Base-by-base conservation (phyloP, 2,113 vertebrate genomes). In the Prietella phreatophila region DNA sequence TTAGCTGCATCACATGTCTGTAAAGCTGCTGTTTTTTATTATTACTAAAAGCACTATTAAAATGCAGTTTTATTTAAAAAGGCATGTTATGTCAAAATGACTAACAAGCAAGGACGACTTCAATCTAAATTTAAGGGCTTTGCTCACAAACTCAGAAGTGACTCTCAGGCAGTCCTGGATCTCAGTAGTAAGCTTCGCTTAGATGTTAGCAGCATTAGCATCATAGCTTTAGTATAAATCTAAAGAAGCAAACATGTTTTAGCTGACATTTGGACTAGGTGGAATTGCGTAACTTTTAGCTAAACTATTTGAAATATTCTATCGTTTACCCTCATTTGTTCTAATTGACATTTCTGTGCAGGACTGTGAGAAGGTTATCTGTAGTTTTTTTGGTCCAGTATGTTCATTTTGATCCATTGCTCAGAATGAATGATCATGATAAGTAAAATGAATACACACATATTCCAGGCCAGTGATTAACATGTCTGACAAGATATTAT, bases 361-460 rank as follows among this genome's bases (percentile, higher is more conserved):
- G 82, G 84, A 6, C 42, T 47, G 20, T 50, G 39, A 25, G 39
- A 25, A 17, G 15, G 25, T 53, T n/a, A 25, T 55, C 11, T 9
- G n/a, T 20, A 22, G 5, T 47, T 47, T 9, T 58, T 81, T 82
- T 82, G 20, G 30, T 39, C 0, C 80, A 39, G 39, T 61, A 39
- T 39, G 78, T 56, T 81, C 30, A 81, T 30, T 10, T 42, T 82
- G 20, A 61, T 61, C 33, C 33, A 61, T 25, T 39, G 80, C 56
- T 82, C 56, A 82, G 20, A 86, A 86, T 86, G 87, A 87, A 63
- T 90, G 63, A 87, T 83, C 58, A 83, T 55, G 73, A 82, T 92
- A 84, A 91, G 92, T 73, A 88, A 69, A 82, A 85, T 58, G 5
- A 81, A 58, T 36, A 58, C 65, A n/a, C 4, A 25, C 63, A 71